Percentiles rank a stretch among this genome's conserved stretches.
Conservation (phyloP, 2,797 vertebrate genomes). For the Tragelaphus oryx region DNA sequence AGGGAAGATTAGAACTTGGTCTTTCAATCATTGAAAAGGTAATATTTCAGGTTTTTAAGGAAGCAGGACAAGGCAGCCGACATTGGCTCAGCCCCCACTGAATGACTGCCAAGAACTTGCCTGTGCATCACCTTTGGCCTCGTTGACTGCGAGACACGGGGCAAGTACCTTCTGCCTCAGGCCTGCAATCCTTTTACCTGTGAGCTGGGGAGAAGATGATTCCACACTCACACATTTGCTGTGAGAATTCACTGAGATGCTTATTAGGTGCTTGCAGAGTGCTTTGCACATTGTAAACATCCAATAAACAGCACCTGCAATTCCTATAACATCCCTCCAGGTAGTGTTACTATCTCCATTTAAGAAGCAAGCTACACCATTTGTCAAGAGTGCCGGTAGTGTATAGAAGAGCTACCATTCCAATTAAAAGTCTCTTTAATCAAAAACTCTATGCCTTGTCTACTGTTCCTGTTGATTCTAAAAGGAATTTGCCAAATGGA, state of each 20-base stretch:
- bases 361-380: not conserved
- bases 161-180: not conserved
- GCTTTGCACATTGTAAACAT: not conserved
- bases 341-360: not conserved
- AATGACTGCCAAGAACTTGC: not conserved
- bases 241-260: not conserved
- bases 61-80: not conserved
- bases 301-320: not conserved
- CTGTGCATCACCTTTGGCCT: rapidly evolving
- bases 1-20: not conserved
- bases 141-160: not conserved
- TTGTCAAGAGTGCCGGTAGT: not conserved
- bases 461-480: not conserved
- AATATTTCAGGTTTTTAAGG: not conserved
- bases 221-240: not conserved
- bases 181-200: not conserved
- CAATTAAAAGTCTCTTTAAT: not conserved
- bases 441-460: not conserved
- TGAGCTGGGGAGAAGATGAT: not conserved
- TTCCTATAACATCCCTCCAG: not conserved
- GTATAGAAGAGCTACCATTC: not conserved
- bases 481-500: not conserved
- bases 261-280: not conserved
- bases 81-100: not conserved
- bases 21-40: not conserved